Evolutionary conservation across 2,888 invertebrate genomes (phyloP).

Genomic region (Drosophila antonietae): DNA sequence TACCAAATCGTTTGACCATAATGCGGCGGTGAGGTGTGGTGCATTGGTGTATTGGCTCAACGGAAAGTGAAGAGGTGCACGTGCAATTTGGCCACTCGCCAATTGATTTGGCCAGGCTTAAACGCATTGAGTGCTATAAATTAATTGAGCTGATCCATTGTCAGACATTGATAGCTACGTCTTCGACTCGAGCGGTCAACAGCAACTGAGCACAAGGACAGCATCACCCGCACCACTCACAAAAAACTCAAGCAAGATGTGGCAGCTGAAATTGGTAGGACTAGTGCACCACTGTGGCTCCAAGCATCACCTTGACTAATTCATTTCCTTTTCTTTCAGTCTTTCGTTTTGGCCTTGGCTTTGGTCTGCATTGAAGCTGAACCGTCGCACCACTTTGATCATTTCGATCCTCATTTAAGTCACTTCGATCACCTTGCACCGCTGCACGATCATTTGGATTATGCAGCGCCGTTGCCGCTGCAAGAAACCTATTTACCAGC

Average conservation of each 20-base stretch:
- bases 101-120: slow-evolving; percentile 15
- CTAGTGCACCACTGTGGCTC: not conserved
- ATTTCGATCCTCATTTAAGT: slow-evolving; percentile 53
- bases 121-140: slow-evolving; percentile 75
- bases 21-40: slow-evolving; percentile 7
- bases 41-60: slow-evolving; percentile 6
- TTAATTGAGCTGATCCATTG: slow-evolving; percentile 58
- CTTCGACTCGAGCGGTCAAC: slow-evolving; percentile 41
- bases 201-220: slow-evolving; percentile 39
- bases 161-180: slow-evolving; percentile 65
- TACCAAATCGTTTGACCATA: slow-evolving; percentile 48
- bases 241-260: slow-evolving; percentile 61
- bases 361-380: slow-evolving; percentile 51
- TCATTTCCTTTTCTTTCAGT: slow-evolving; percentile 21
- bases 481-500: slow-evolving; percentile 32
- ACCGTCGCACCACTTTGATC: slow-evolving; percentile 75
- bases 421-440: slow-evolving; percentile 52
- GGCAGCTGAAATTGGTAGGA: slow-evolving; percentile 72
- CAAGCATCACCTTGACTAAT: not conserved
- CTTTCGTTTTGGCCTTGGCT: slow-evolving; percentile 54
- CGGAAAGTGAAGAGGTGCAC: slow-evolving; percentile 68
- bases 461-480: slow-evolving; percentile 49
- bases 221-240: slow-evolving; percentile 28
- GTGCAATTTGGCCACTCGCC: slow-evolving; percentile 37
- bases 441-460: slow-evolving; percentile 68